Percentiles rank a stretch among this genome's conserved stretches.
Evolutionary conservation across 1,140 invertebrate species (phyloP).

Genomic region (Papilio aristodemus): DNA sequence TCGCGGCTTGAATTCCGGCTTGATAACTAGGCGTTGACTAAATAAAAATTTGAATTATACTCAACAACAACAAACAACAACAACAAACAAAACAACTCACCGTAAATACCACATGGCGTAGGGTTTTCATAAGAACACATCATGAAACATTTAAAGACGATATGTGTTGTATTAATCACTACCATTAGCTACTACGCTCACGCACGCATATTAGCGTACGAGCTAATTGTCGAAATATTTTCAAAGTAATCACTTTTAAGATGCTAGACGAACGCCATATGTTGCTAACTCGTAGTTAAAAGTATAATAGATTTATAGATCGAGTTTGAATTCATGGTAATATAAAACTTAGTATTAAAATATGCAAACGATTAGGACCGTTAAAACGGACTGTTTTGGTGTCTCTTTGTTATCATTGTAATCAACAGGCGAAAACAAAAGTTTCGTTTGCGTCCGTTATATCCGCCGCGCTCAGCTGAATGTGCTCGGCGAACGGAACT

Average conservation of each 20-base stretch:
- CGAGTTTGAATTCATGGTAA: background rate
- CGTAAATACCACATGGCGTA: slow-evolving; percentile 1
- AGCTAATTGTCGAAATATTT: too few species aligned
- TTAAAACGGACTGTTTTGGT: slow-evolving; percentile 11
- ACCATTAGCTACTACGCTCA: background rate
- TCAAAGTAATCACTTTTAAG: background rate
- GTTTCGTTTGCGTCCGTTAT: slow-evolving; percentile 56
- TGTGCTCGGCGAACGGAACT: slow-evolving; percentile 39
- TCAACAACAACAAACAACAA: background rate
- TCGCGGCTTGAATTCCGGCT: too few species aligned
- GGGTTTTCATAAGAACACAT: slow-evolving; percentile 3
- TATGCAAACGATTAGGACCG: background rate
- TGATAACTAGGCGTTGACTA: background rate
- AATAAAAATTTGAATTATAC: background rate
- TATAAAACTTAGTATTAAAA: background rate
- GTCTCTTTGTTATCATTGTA: slow-evolving; percentile 34
- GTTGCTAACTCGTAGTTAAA: background rate
- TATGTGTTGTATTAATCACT: background rate
- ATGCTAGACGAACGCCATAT: background rate
- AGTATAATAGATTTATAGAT: background rate
- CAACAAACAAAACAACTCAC: too few species aligned
- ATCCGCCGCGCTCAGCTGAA: slow-evolving; percentile 41
- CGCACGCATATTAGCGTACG: too few species aligned
- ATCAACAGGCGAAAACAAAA: slow-evolving; percentile 57
- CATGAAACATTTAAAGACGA: background rate